Evolutionary conservation across 2,797 vertebrate genomes (phyloP).

Genomic region (Trematomus bernacchii): DNA sequence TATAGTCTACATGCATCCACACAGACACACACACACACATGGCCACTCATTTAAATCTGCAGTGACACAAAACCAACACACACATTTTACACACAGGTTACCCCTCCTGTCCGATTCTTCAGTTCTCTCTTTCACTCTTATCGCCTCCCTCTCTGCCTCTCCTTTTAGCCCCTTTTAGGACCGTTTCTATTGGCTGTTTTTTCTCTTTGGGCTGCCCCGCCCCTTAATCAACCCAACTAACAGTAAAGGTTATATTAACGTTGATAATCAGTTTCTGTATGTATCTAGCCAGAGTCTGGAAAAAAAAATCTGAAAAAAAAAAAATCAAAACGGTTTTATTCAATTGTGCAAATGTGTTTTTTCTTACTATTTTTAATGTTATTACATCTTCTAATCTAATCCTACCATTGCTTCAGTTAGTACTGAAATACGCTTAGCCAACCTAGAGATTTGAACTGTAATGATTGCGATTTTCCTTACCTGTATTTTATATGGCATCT

Average conservation of each 20-base stretch:
- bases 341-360: conserved; percentile 86
- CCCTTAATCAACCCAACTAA: conserved; percentile 84
- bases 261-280: conserved; percentile 87
- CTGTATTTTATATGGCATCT: conserved; percentile 87
- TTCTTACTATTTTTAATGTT: conserved; percentile 88
- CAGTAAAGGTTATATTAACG: conserved; percentile 87
- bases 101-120: conserved; percentile 27
- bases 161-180: conserved; percentile 68
- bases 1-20: conserved; percentile 23
- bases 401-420: conserved; percentile 89
- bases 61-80: conserved; percentile 47
- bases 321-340: conserved; percentile 83
- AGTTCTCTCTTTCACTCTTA: conserved; percentile 45
- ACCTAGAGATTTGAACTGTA: conserved; percentile 89
- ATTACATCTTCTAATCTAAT: conserved; percentile 88
- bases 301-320: conserved; percentile 76
- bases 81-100: conserved; percentile 59
- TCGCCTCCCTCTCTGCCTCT: conserved; percentile 63
- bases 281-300: conserved; percentile 86
- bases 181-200: conserved; percentile 74
- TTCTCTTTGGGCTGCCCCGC: conserved; percentile 79
- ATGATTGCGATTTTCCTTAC: conserved; percentile 87
- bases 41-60: conserved; percentile 27
- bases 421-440: conserved; percentile 88
- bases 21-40: not conserved